phyloP scores from a whole-genome alignment of 2,113 vertebrate genomes.

The Pelecanoides urinatrix region DNA sequence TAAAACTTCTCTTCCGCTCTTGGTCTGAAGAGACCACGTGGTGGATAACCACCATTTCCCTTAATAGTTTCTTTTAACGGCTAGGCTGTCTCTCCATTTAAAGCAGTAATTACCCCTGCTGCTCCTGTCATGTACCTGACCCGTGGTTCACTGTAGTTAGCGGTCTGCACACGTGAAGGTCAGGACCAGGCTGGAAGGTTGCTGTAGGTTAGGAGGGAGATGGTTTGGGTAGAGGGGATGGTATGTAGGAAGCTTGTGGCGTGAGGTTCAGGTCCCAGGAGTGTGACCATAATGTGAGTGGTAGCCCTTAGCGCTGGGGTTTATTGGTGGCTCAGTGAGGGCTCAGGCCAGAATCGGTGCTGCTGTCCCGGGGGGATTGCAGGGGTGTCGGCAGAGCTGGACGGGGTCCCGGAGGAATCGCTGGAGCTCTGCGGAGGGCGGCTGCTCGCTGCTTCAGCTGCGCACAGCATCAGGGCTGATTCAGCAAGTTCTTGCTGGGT shows the following conservation, averaged over 20 bases:
- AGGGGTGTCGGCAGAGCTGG: neutral
- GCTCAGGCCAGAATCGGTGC: neutral
- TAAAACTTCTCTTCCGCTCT: neutral
- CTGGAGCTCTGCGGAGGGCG: neutral
- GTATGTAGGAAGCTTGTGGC: fast-evolving
- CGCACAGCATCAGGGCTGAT: neutral
- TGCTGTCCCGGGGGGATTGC: neutral
- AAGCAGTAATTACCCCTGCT: neutral
- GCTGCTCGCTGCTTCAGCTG: neutral
- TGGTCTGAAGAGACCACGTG: neutral
- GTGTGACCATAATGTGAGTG: fast-evolving
- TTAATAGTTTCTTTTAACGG: neutral
- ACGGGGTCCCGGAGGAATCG: fast-evolving
- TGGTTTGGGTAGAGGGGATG: neutral
- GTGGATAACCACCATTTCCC: neutral
- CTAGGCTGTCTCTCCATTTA: neutral
- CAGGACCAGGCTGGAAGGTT: neutral
- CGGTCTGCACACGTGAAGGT: neutral
- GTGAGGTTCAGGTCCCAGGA: neutral
- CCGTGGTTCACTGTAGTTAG: neutral
- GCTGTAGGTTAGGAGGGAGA: neutral
- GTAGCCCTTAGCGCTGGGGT: neutral
- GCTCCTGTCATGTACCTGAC: neutral
- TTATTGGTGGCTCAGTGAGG: neutral
- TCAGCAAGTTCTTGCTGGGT: neutral